phyloP scores from a whole-genome alignment of 64 coral and sea anemone species.

The Montipora sp. region DNA sequence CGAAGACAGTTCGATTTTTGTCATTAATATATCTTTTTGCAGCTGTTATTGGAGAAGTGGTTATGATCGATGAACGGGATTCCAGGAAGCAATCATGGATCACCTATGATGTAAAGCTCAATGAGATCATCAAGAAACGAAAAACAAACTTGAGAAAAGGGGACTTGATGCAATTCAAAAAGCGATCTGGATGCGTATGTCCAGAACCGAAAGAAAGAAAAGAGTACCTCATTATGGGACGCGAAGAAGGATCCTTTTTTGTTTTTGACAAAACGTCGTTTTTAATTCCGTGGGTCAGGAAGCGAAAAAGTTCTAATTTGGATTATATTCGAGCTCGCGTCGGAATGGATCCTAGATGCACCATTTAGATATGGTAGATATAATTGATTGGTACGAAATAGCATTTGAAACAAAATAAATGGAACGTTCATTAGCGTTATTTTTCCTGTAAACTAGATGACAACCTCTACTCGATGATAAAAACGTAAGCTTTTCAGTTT shows the following conservation, averaged over 20 bases:
- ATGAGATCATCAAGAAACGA: slow-evolving; percentile 45
- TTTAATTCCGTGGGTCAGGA: slow-evolving; percentile 63
- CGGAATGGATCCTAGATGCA: slow-evolving; percentile 4
- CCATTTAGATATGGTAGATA: not conserved
- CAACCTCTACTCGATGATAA: no score
- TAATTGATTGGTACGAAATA: no score
- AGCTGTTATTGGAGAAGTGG: slow-evolving; percentile 61
- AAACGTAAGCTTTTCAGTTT: not conserved
- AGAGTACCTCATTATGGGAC: slow-evolving; percentile 56
- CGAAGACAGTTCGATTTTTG: not conserved
- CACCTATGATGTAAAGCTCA: slow-evolving; percentile 15
- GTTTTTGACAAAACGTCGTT: slow-evolving; percentile 33
- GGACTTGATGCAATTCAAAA: slow-evolving; percentile 59
- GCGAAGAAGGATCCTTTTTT: slow-evolving; percentile 35
- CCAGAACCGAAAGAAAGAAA: slow-evolving; percentile 18
- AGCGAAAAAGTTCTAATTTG: slow-evolving; percentile 4
- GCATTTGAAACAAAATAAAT: not conserved
- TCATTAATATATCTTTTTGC: not conserved
- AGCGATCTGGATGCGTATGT: slow-evolving; percentile 40
- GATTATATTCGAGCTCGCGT: slow-evolving; percentile 28
- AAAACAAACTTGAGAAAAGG: slow-evolving; percentile 27
- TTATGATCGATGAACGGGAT: slow-evolving; percentile 34
- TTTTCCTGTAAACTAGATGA: no score
- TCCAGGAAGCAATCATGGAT: slow-evolving; percentile 56
- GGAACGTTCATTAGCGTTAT: no score